Evolutionary conservation across 2,113 vertebrate genomes (phyloP).

Genomic region (Cnemophilus loriae): DNA sequence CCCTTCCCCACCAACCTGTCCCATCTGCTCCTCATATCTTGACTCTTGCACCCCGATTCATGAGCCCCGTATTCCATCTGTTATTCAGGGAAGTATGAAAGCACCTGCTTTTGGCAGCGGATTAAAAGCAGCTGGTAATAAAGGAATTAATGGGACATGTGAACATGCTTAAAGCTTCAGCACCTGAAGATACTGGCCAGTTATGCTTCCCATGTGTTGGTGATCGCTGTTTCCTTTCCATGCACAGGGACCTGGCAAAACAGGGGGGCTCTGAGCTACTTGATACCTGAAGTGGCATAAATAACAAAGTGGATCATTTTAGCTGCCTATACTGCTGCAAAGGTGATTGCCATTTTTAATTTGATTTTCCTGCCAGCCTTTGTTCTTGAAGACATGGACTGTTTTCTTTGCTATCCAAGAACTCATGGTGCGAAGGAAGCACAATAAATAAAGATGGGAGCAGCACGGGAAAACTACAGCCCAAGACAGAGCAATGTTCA

Average conservation of each 20-base stretch:
- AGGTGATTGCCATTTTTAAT: not conserved
- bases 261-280: not conserved
- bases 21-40: not conserved
- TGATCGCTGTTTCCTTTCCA: not conserved
- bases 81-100: not conserved
- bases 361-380: not conserved
- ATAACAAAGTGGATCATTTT: not conserved
- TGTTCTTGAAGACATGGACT: not conserved
- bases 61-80: not conserved
- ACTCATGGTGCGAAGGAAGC: not conserved
- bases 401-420: not conserved
- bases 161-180: not conserved
- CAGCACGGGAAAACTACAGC: not conserved
- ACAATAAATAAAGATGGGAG: not conserved
- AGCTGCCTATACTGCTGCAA: not conserved
- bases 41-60: not conserved
- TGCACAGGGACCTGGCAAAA: not conserved
- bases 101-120: slow-evolving; percentile 6
- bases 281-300: not conserved
- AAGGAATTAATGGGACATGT: not conserved
- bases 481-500: not conserved
- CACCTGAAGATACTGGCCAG: not conserved
- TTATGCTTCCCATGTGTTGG: not conserved
- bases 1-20: not conserved
- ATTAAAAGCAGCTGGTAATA: not conserved